Evolutionary conservation across 2,113 vertebrate species (phyloP), one percentile per base, ranked within the genome.

Genomic region (Tylochromis polylepis): DNA sequence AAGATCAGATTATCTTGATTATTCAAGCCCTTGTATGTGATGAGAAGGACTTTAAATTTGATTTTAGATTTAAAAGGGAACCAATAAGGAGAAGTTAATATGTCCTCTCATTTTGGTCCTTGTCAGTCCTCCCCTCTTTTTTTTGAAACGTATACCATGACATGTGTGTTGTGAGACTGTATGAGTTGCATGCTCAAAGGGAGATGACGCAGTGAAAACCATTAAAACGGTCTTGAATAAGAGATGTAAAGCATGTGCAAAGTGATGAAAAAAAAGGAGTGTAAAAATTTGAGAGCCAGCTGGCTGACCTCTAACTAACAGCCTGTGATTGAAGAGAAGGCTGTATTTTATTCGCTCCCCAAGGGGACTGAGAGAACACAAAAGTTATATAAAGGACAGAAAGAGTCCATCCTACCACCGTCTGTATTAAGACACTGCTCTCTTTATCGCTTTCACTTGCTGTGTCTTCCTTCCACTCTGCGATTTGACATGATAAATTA

Each of bases 401-500:
- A 79, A 65, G 83, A 87, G 82, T 81, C 87, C 84, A 58, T 82
- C 82, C 72, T 67, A 85, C 56, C 41, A 22, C 82, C 67, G 31
- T 84, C 75, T 87, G 56, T 62, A 56, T 88, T 65, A 67, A 78
- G 60, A 60, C 79, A 57, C 60, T 85, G 56, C 57, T 85, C 43
- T 85, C 56, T n/a, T 51, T 84, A 11, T 85, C 53, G 79, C 84
- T 59, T 67, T 57, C 77, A 29, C 80, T 79, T 7, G n/a, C 65
- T 70, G 53, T 82, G 55, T 79, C 83, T 70, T 29, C 85, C 84
- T 84, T 24, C 24, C 9, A 72, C 87, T 89, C 46, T 70, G 46
- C 77, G 65, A 85, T 88, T 81, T 65, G 90, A 90, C 89, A 78
- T 84, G 86, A 94, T 93, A 85, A 86, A 93, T 85, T 36, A 29